Evolutionary conservation across 2,113 vertebrate genomes (phyloP).

Genomic region (Ptychochromis oligacanthus): DNA sequence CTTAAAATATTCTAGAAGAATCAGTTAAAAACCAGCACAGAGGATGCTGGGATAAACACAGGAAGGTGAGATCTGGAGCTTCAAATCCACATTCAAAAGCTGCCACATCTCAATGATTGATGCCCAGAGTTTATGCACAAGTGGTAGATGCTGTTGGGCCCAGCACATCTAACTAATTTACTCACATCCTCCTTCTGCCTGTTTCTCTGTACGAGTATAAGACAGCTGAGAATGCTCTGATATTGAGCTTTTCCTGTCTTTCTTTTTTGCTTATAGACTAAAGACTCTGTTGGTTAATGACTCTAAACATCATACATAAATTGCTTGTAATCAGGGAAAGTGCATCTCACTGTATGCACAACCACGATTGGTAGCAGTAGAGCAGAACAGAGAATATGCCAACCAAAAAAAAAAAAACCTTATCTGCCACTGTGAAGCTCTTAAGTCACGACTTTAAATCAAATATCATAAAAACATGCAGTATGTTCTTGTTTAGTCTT

Average conservation of each 20-base stretch:
- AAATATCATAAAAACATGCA: neutral
- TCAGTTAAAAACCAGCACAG: neutral
- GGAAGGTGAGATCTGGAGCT: neutral
- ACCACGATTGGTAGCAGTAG: neutral
- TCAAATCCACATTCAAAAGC: slow-evolving; percentile 2
- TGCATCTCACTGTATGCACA: neutral
- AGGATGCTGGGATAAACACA: neutral
- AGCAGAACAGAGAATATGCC: neutral
- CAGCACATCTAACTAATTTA: neutral
- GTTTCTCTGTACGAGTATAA: neutral
- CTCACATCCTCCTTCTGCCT: neutral
- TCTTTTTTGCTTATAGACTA: neutral
- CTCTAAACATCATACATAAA: neutral
- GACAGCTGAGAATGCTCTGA: neutral
- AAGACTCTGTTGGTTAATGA: neutral
- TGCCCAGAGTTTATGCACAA: neutral
- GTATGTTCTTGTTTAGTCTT: neutral
- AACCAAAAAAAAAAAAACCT: too few species aligned
- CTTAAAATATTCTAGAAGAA: neutral
- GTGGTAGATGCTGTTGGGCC: neutral
- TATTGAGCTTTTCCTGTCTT: neutral
- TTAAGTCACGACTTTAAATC: neutral
- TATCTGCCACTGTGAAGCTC: too few species aligned
- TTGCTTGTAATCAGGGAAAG: neutral
- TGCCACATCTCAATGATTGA: neutral